These are phyloP conservation scores for Chrysolina haemoptera DNA, from an alignment of 2,888 invertebrate genomes.

Conservation along the genomic window DNA sequence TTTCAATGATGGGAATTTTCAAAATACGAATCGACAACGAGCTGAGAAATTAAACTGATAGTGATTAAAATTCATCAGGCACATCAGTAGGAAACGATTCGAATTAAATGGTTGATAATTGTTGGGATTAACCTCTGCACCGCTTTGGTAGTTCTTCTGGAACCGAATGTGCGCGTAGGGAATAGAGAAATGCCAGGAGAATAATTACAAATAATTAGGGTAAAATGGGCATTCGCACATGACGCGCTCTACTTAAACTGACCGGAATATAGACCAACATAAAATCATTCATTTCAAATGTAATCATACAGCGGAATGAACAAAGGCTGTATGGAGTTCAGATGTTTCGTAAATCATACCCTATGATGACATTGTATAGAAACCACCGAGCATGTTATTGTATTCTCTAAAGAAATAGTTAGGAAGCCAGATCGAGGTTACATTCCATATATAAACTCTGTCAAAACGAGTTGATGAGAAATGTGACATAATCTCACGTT, in stretches of 20 bases:
- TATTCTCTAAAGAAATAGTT: too few relatives aligned
- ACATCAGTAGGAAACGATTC: neutral
- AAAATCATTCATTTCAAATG: neutral
- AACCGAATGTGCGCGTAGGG: neutral
- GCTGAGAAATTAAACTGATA: neutral
- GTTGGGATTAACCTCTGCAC: neutral
- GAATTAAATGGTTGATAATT: neutral
- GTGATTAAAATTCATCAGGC: neutral
- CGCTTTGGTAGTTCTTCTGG: neutral
- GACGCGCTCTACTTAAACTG: neutral
- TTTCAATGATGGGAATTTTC: too few relatives aligned
- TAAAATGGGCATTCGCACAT: conserved; percentile 2
- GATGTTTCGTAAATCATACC: too few relatives aligned
- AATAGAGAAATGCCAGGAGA: conserved; percentile 10
- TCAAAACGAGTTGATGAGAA: too few relatives aligned
- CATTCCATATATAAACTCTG: too few relatives aligned
- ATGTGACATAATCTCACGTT: too few relatives aligned
- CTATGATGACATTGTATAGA: too few relatives aligned
- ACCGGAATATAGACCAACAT: neutral
- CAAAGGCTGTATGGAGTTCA: too few relatives aligned
- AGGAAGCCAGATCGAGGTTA: too few relatives aligned
- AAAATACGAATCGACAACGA: too few relatives aligned
- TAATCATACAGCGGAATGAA: neutral
- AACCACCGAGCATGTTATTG: too few relatives aligned
- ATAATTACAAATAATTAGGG: conserved; percentile 3